Evolutionary conservation across 2,113 vertebrate genomes (phyloP).

Genomic region (Campylomormyrus tamandua): DNA sequence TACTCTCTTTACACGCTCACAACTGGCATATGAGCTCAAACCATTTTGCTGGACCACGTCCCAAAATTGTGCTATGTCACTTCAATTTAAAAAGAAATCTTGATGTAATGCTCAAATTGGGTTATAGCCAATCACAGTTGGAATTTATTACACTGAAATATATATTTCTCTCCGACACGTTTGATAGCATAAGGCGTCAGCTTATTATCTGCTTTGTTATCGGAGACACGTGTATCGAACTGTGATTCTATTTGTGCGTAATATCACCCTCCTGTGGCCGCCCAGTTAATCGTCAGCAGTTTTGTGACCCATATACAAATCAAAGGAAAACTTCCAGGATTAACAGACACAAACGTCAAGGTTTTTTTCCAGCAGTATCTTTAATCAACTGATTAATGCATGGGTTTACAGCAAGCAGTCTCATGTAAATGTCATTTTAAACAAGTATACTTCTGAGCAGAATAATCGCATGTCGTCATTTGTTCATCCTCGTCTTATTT

Average conservation of each 20-base stretch:
- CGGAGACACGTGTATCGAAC: not conserved
- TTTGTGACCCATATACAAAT: not conserved
- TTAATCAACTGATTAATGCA: constrained; percentile 82
- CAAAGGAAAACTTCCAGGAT: not conserved
- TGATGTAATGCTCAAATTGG: not conserved
- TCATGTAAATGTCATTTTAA: constrained; percentile 56
- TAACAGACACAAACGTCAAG: not conserved
- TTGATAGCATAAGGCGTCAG: not conserved
- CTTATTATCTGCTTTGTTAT: not conserved
- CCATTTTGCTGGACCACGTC: not conserved
- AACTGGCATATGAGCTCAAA: not conserved
- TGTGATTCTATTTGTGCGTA: not conserved
- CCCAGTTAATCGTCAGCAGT: not conserved
- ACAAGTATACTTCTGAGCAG: constrained; percentile 32
- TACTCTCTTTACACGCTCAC: not conserved
- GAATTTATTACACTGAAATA: not conserved
- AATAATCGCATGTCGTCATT: constrained; percentile 53
- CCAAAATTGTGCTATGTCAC: not conserved
- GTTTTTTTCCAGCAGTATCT: constrained; percentile 72
- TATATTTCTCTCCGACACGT: not conserved
- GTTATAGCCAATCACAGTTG: not conserved
- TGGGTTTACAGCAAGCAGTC: constrained; percentile 82
- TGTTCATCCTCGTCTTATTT: constrained; percentile 70
- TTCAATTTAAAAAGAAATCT: not conserved
- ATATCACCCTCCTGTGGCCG: constrained; percentile 15